Base-by-base conservation (phyloP, 2,888 invertebrate species). In the Agrypnus murinus region DNA sequence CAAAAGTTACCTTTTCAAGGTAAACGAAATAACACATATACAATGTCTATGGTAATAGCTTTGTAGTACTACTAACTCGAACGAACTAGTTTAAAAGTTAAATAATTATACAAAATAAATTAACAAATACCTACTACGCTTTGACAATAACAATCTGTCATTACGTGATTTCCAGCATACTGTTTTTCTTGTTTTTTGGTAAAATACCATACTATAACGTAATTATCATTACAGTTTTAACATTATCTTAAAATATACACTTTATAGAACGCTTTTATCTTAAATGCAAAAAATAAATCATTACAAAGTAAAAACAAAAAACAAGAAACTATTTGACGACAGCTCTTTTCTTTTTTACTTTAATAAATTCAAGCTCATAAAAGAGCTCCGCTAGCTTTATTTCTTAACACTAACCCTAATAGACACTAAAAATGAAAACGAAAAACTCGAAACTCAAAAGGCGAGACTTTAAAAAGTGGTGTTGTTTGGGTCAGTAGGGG, bases 151-250 rank as follows among this genome's bases (percentile, higher is more conserved):
- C 63, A 70, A 62, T 53, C 38, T 71, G 67, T 70, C 69, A 59
- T 46, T 53, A 46, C 57, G 48, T 46, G 50, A 15, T 73, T 3
- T 77, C 65, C 72, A 72, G 67, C 65, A 57, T 71, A 60, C 60
- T 77, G 62, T 78, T 85, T 25, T 25, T 25, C 25, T 25, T 25
- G 25, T 25, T 25, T 25, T 25, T 25, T 87, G 87, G 87, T 87
- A 87, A 87, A 88, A 87, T 88, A 88, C 87, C 88, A 88, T 88
- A 88, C 88, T 85, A 85, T 81, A 87, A 88, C 86, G 87, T 88
- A 87, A 87, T 87, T 81, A 83, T 86, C 83, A 87, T 88, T 88
- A 88, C 87, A 87, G 84, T 86, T 86, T 25, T 86, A 86, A 85
- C 82, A 80, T 82, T 77, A 76, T 72, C 70, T 77, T 79, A 80